Evolutionary conservation across 2,113 vertebrate genomes (phyloP).

Genomic region (Percina caprodes): DNA sequence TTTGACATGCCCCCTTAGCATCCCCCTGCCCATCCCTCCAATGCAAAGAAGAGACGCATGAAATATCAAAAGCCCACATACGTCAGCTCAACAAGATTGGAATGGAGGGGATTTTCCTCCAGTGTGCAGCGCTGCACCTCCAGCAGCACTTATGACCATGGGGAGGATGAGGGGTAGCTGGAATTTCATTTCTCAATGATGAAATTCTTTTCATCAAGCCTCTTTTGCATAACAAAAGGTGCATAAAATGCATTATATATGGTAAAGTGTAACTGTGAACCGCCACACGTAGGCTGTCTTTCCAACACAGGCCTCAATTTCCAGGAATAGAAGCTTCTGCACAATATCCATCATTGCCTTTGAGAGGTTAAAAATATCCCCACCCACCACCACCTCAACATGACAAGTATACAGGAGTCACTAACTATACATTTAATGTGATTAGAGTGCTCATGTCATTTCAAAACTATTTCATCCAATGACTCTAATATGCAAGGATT

Average conservation of each 20-base stretch:
- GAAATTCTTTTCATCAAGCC: slow-evolving; percentile 78
- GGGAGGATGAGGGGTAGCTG: slow-evolving; percentile 66
- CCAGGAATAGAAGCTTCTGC: slow-evolving; percentile 37
- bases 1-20: slow-evolving; percentile 13
- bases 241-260: slow-evolving; percentile 77
- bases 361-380: slow-evolving; percentile 58
- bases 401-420: slow-evolving; percentile 37
- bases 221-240: slow-evolving; percentile 82
- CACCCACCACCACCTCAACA: slow-evolving; percentile 29
- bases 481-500: slow-evolving; percentile 27
- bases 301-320: slow-evolving; percentile 40
- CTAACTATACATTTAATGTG: slow-evolving; percentile 50
- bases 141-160: slow-evolving; percentile 53
- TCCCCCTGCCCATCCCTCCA: slow-evolving; percentile 30
- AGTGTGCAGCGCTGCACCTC: slow-evolving; percentile 62
- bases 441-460: slow-evolving; percentile 47
- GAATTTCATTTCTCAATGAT: slow-evolving; percentile 77
- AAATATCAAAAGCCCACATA: slow-evolving; percentile 71
- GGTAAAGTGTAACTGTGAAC: slow-evolving; percentile 62
- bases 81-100: slow-evolving; percentile 66
- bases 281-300: slow-evolving; percentile 35
- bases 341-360: slow-evolving; percentile 22
- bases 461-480: slow-evolving; percentile 42
- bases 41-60: slow-evolving; percentile 43
- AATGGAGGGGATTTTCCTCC: slow-evolving; percentile 71